These are phyloP conservation scores for Harmothoe impar DNA, from an alignment of 2,888 invertebrate species.

Conservation along the genomic window DNA sequence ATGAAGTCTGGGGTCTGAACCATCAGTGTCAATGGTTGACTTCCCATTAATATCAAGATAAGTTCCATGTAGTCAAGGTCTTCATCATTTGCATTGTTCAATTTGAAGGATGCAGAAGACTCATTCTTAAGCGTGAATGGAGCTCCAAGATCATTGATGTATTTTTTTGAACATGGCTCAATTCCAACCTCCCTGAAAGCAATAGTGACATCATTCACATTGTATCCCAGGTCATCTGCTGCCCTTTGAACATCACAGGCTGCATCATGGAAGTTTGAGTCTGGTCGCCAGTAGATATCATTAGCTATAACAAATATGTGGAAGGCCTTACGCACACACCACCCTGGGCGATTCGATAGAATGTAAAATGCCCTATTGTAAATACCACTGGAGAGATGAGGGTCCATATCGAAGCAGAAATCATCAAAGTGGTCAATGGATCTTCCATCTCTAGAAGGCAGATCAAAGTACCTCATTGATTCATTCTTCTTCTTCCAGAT, in stretches of 20 bases:
- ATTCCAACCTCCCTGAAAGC: slow-evolving; percentile 72
- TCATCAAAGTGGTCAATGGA: slow-evolving; percentile 71
- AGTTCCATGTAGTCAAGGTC: slow-evolving; percentile 35
- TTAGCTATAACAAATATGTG: slow-evolving; percentile 72
- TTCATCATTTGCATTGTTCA: slow-evolving; percentile 28
- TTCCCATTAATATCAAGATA: neutral
- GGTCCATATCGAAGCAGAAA: slow-evolving; percentile 69
- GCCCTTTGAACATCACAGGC: slow-evolving; percentile 73
- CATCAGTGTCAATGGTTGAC: neutral
- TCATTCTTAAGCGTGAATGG: slow-evolving; percentile 11
- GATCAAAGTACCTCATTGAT: slow-evolving; percentile 71
- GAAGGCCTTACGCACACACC: slow-evolving; percentile 71
- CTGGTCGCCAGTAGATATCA: slow-evolving; percentile 72
- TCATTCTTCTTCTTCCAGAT: slow-evolving; percentile 63
- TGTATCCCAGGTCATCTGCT: slow-evolving; percentile 73
- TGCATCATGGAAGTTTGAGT: slow-evolving; percentile 70
- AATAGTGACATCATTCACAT: slow-evolving; percentile 65
- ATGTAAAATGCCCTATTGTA: slow-evolving; percentile 73
- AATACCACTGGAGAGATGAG: slow-evolving; percentile 73
- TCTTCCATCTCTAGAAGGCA: slow-evolving; percentile 71
- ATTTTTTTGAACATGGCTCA: slow-evolving; percentile 35
- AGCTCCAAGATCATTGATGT: neutral
- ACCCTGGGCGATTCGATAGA: slow-evolving; percentile 69
- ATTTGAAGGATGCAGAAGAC: neutral
- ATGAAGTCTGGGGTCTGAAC: neutral